Evolutionary conservation across 2,888 invertebrate genomes (phyloP).

Genomic region (Euspilapteryx auroguttella): DNA sequence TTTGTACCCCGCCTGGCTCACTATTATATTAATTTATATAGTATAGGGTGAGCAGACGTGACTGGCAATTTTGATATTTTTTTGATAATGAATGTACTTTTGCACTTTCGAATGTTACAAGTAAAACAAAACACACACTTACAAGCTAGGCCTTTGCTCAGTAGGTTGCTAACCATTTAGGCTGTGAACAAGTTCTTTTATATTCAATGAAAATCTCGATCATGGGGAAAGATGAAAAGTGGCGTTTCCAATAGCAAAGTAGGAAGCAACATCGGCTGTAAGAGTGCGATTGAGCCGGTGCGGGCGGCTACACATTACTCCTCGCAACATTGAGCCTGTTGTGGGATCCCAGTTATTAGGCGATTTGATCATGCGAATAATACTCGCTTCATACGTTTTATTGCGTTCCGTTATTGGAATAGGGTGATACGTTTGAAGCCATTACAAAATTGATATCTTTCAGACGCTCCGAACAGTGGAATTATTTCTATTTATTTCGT

Average conservation of each 20-base stretch:
- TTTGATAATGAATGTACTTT: too few species aligned
- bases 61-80: neutral
- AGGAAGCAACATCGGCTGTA: too few species aligned
- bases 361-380: constrained; percentile 55
- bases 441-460: constrained; percentile 21
- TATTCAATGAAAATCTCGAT: too few species aligned
- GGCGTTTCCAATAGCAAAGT: too few species aligned
- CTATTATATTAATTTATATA: too few species aligned
- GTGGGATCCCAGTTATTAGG: constrained; percentile 57
- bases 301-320: constrained; percentile 30
- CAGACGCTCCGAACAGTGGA: constrained; percentile 5
- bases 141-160: too few species aligned
- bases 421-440: constrained; percentile 27
- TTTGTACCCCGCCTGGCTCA: too few species aligned
- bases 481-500: constrained; percentile 3
- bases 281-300: neutral
- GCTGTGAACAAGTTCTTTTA: too few species aligned
- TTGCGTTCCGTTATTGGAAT: constrained; percentile 36
- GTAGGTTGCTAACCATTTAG: too few species aligned
- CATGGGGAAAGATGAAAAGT: too few species aligned
- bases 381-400: constrained; percentile 53
- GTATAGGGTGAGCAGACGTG: neutral
- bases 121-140: too few species aligned
- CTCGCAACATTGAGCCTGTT: constrained; percentile 50
- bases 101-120: too few species aligned